These are phyloP conservation scores for Acrocera orbiculus DNA, from an alignment of 2,888 invertebrate genomes.

Conservation along the genomic window DNA sequence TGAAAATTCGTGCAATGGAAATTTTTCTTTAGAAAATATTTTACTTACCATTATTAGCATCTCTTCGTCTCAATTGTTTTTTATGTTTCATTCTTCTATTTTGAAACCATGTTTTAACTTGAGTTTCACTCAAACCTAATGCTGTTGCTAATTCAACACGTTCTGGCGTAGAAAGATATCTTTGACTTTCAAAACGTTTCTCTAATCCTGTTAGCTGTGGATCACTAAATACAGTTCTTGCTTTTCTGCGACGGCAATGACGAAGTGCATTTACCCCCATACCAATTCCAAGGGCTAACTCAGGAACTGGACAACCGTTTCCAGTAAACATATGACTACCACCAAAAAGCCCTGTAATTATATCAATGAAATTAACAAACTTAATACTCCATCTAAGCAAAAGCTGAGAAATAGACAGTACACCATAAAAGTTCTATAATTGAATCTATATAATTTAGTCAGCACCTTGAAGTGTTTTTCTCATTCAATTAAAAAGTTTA, in stretches of 20 bases:
- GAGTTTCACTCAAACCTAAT: slow-evolving; percentile 83
- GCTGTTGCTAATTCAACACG: slow-evolving; percentile 86
- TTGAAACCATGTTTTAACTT: slow-evolving; percentile 98
- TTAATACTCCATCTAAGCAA: neutral
- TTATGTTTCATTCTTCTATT: slow-evolving; percentile 94
- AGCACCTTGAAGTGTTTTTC: no score
- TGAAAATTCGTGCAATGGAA: no score
- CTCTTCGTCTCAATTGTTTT: slow-evolving; percentile 49
- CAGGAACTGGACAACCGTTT: slow-evolving; percentile 24
- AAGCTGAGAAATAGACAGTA: no score
- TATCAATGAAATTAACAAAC: neutral
- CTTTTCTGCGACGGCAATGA: slow-evolving; percentile 89
- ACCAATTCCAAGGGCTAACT: slow-evolving; percentile 29
- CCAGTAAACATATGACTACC: slow-evolving; percentile 28
- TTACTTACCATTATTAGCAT: slow-evolving; percentile 27
- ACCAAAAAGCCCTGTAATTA: slow-evolving; percentile 24
- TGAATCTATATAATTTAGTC: no score
- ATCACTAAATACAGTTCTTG: slow-evolving; percentile 79
- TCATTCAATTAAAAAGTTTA: no score
- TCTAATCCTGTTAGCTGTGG: slow-evolving; percentile 74
- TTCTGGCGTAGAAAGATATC: slow-evolving; percentile 91
- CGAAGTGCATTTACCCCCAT: slow-evolving; percentile 50
- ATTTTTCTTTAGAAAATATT: neutral
- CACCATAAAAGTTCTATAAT: no score
- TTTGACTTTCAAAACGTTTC: slow-evolving; percentile 85